phyloP scores from a whole-genome alignment of 2,888 invertebrate species.

The Meta bourneti region DNA sequence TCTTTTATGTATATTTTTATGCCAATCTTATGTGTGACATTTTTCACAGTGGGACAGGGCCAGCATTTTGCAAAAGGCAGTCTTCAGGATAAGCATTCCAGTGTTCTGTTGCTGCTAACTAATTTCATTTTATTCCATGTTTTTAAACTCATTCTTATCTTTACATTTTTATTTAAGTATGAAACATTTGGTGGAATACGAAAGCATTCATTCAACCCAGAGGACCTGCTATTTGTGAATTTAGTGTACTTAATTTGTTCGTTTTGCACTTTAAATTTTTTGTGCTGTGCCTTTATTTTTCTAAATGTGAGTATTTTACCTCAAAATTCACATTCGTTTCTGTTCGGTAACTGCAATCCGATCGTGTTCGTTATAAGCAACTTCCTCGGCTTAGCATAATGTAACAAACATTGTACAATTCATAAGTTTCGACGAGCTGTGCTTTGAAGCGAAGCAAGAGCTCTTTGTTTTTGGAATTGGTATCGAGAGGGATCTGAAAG shows the following conservation, averaged over 20 bases:
- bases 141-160: conserved; percentile 31
- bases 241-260: conserved; percentile 35
- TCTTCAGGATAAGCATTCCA: conserved; percentile 52
- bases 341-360: background rate
- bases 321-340: background rate
- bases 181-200: background rate
- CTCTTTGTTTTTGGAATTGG: background rate
- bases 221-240: conserved; percentile 4
- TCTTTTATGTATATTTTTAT: conserved; percentile 11
- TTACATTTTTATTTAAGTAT: conserved; percentile 28
- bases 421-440: background rate
- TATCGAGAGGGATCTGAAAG: conserved; percentile 9
- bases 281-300: background rate
- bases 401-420: conserved; percentile 34
- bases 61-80: conserved; percentile 8
- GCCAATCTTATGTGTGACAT: background rate
- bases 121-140: conserved; percentile 15
- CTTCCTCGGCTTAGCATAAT: background rate
- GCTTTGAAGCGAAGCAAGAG: background rate
- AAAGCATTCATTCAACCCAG: conserved; percentile 4
- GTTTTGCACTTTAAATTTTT: conserved; percentile 4
- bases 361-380: background rate
- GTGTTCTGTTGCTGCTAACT: conserved; percentile 3
- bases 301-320: background rate
- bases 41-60: background rate